Base-by-base conservation (phyloP, 2,113 vertebrate genomes). In the Alethe castanea region DNA sequence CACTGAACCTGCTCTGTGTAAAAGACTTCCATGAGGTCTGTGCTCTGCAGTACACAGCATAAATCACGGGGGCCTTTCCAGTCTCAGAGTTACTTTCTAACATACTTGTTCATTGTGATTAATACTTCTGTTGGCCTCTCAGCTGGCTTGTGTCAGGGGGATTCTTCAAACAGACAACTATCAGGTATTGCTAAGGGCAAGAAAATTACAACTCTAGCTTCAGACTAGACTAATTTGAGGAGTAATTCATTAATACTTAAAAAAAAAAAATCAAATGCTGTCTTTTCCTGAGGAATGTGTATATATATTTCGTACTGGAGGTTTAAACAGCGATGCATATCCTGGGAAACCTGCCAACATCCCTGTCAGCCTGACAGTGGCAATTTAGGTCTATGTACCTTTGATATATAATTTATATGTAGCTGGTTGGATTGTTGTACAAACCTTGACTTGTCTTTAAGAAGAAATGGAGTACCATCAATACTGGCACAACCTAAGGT, bases 371-470 rank as follows among this genome's bases (percentile, higher is more conserved):
- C 81, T 95, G 94, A 96, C 90, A 94, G 70, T 52, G 71, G 84
- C 94, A 96, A 96, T 95, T 95, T 93, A 90, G 57, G 50, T 83
- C 90, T 83, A 22, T 65, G 84, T 92, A 86, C 89, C 85, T 95
- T 91, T 92, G 87, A 91, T 93, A 74, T 89, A 96, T 96, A 85
- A 96, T 96, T 96, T 93, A 91, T 94, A 78, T 42, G 70, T 88
- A 72, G 84, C 65, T 88, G 91, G 81, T 65, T 84, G 56, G 82
- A 88, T 92, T 94, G 86, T 64, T 86, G 82, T 93, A 88, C 79
- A 96, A 95, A 95, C 88, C 85, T 94, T 81, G 73, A 91, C 86
- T 91, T 81, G 77, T 72, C 92, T 96, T 78, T 89, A 92, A 86
- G 65, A 86, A 74, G 83, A 91, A 95, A 96, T 96, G 83, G 89